A percentile compares a stretch with the other conserved stretches of the same genome.
phyloP scores from a whole-genome alignment of 2,888 invertebrate genomes.

The Tachina lurida region DNA sequence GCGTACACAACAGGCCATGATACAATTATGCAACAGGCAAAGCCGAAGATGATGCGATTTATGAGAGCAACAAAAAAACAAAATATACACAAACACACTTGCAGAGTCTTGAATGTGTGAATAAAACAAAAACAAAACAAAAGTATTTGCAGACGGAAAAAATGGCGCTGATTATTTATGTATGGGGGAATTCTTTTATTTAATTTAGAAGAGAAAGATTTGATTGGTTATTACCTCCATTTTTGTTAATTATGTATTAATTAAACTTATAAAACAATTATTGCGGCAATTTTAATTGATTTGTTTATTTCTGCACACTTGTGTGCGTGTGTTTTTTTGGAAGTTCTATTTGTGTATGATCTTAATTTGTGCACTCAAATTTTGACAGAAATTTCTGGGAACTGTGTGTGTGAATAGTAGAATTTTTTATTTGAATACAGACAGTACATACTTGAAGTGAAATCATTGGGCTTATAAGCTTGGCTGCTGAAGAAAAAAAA shows the following conservation, averaged over 20 bases:
- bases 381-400: constrained; percentile 47
- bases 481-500: neutral
- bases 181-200: neutral
- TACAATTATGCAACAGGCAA: neutral
- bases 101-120: constrained; percentile 27
- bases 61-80: neutral
- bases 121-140: neutral
- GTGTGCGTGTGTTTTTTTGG: no score
- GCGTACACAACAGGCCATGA: neutral
- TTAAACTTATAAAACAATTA: neutral
- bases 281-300: neutral
- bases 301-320: no score
- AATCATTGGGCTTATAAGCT: constrained; percentile 3
- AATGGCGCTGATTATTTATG: constrained; percentile 48
- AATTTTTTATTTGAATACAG: neutral
- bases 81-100: constrained; percentile 4
- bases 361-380: neutral
- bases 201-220: neutral
- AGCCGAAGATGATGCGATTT: no score
- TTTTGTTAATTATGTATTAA: neutral
- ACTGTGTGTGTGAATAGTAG: constrained; percentile 11
- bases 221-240: neutral
- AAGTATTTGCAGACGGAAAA: constrained; percentile 49
- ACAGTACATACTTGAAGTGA: neutral
- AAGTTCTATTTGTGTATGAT: neutral